Conservation (phyloP, 1,140 invertebrate genomes). For the Watersipora subatra region DNA sequence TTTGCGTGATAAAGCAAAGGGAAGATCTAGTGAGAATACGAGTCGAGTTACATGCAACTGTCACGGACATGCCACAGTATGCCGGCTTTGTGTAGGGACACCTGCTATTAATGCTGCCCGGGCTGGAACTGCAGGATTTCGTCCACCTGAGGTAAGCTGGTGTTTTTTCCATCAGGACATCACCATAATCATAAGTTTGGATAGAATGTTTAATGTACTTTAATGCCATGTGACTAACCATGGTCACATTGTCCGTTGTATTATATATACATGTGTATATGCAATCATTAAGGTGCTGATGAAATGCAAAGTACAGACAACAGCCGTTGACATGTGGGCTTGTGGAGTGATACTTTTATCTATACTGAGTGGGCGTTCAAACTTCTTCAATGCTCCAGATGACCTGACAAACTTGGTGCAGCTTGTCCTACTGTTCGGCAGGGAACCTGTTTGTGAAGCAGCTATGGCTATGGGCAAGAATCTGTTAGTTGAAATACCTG, state of each 20-base stretch:
- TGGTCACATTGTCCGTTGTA: too few relatives aligned
- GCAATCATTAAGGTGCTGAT: conserved; percentile 55
- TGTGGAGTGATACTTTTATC: conserved; percentile 70
- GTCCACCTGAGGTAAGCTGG: conserved; percentile 60
- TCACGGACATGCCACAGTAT: conserved; percentile 25
- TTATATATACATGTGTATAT: too few relatives aligned
- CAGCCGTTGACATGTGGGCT: conserved; percentile 79
- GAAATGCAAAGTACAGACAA: conserved; percentile 58
- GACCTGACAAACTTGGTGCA: conserved; percentile 67
- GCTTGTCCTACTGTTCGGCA: conserved; percentile 66
- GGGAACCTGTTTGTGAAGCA: conserved; percentile 51
- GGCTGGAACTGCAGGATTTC: conserved; percentile 77
- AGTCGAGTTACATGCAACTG: conserved; percentile 20
- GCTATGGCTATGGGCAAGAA: conserved; percentile 54
- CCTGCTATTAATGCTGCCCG: conserved; percentile 48
- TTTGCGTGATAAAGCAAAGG: neutral
- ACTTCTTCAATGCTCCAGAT: conserved; percentile 67
- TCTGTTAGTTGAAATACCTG: neutral
- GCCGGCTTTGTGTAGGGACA: conserved; percentile 22
- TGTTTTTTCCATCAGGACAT: too few relatives aligned
- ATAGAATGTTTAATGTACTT: too few relatives aligned
- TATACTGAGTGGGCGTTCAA: conserved; percentile 62
- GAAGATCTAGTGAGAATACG: neutral
- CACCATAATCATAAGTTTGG: too few relatives aligned
- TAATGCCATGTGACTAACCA: too few relatives aligned